Base-by-base conservation (phyloP, 2,888 invertebrate species). In the Sycophila texana region DNA sequence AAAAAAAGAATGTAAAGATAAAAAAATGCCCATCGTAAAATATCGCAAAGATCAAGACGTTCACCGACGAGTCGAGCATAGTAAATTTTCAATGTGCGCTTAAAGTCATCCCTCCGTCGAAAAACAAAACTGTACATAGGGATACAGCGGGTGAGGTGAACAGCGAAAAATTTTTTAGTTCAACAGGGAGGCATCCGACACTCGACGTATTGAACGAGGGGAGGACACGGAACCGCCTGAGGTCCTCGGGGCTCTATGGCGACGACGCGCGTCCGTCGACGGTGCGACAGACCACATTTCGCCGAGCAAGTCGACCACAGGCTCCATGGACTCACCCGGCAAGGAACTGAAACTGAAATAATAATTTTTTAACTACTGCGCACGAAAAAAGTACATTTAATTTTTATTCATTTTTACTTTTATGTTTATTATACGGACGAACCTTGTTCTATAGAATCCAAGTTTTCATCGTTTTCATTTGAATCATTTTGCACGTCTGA, bases 301-400 rank as follows among this genome's bases (percentile, higher is more conserved):
- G 94, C 95, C 0, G 96, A 96, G 91, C 98, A 98, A 84, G 95
- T 94, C 53, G 96, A 95, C 97, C 96, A 97, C 14, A 92, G 88
- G 4, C 95, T 93, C 96, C 97, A 97, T 77, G 92, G 92, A 16
- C 88, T 86, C 66, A 88, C 85, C 83, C 86, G 83, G 73, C 89
- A 90, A 77, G 89, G 81, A n/a, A 84, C 82, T 79, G 87, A 84
- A 77, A 78, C 82, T 83, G 47, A 63, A 3, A 53, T n/a, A 14
- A 39, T 7, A n/a, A 5, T 13, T n/a, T 53, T 53, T 53, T n/a
- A 53, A 14, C 13, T 53, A 53, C 5, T 53, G 14, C 14, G 16
- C n/a, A 7, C 2, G 4, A 53, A 10, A 10, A 7, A 39, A 39
- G 10, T 39, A 10, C 39, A 39, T 39, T 10, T 39, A 10, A 39